Evolutionary conservation across 2,113 vertebrate genomes (phyloP), one percentile per base, ranked within the genome.

Genomic region (Reinhardtius hippoglossoides): DNA sequence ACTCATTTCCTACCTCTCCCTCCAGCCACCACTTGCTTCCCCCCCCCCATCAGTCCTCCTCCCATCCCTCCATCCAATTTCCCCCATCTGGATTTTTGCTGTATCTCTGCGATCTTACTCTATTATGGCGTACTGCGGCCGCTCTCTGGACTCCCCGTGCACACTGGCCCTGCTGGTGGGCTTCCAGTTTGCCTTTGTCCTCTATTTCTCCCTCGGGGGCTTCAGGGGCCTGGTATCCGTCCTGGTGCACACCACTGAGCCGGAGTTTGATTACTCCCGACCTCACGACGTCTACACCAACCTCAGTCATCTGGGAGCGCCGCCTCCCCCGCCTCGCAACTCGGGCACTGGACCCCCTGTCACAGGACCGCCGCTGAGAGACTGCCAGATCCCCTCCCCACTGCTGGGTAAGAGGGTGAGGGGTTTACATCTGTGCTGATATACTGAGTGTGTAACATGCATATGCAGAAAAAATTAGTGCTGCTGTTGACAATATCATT

Each of bases 101-200:
- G 3, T 50, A n/a, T 40, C 16, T 78, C 24, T 46, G 31, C n/a
- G 12, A 21, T 48, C 58, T 9, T 16, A 26, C 76, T 80, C 58
- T 56, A 83, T 79, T n/a, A 94, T 94, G 94, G 84, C 92, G 72
- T 92, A 91, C 80, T 94, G 71, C 52, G 94, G 94, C 7, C 91
- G 94, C 55, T 92, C 94, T 57, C 88, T 95, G 82, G 94, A 95
- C 88, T 95, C 94, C 12, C 97, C 97, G 0, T 97, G 97, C 85
- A 97, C 96, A 0, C 86, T 99, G 78, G 96, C 95, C 71, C 90
- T 99, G 88, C 93, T 98, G 24, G 94, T 98, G 64, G 96, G 96
- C 67, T 98, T 97, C 93, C 97, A 99, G 94, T 96, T 99, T 87
- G 96, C 96, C 0, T 98, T 99, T 90, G 97, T 98, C 86, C 96